Conservation (phyloP, 2,888 invertebrate genomes). For the Dasypolia templi region DNA sequence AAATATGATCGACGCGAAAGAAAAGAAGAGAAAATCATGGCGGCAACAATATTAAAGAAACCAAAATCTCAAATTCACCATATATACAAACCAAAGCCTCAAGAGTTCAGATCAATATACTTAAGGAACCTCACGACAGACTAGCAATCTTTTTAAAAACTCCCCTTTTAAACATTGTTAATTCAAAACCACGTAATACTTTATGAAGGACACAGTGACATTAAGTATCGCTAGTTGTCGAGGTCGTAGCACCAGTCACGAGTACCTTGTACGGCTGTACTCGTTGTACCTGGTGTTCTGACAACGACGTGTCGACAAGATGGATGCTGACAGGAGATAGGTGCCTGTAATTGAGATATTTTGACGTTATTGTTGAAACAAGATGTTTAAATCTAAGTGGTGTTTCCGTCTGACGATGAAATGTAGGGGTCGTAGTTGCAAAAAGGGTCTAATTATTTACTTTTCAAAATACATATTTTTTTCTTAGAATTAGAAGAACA, state of each 20-base stretch:
- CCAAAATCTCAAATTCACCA: background rate
- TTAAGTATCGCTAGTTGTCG: constrained; percentile 52
- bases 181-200: constrained; percentile 40
- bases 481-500: background rate
- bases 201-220: constrained; percentile 46
- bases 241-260: constrained; percentile 48
- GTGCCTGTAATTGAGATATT: constrained; percentile 54
- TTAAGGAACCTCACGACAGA: background rate
- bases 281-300: constrained; percentile 50
- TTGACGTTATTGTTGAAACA: constrained; percentile 37
- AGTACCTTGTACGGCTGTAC: constrained; percentile 32
- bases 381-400: constrained; percentile 9
- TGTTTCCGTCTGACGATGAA: background rate
- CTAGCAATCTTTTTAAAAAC: background rate
- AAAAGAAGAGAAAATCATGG: background rate
- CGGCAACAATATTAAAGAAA: background rate
- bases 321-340: constrained; percentile 48
- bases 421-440: background rate
- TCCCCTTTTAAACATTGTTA: constrained; percentile 23
- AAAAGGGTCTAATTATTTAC: background rate
- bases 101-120: background rate
- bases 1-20: too few species aligned
- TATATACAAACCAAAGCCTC: background rate
- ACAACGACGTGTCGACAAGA: constrained; percentile 52
- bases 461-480: background rate